These are phyloP conservation scores for Coilia nasus DNA, from an alignment of 2,797 vertebrate genomes.

Conservation along the genomic window DNA sequence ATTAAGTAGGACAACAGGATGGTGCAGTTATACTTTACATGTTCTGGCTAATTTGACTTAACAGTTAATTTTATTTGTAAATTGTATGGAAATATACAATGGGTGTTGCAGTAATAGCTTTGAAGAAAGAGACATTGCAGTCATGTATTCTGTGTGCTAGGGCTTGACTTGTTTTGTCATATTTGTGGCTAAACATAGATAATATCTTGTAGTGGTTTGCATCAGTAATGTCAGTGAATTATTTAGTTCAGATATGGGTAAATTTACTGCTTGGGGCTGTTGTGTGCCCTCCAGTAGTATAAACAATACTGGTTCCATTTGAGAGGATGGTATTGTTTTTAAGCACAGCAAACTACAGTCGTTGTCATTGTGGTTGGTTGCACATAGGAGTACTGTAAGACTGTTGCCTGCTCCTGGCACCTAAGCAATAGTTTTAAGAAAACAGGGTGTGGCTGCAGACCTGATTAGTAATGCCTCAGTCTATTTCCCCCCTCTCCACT, in stretches of 20 bases:
- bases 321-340: neutral
- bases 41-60: too few species aligned
- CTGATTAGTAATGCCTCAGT: neutral
- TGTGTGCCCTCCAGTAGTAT: neutral
- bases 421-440: neutral
- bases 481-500: neutral
- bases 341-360: neutral
- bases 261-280: neutral
- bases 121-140: too few species aligned
- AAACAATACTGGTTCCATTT: neutral
- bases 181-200: neutral
- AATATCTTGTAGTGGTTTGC: neutral
- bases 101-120: too few species aligned
- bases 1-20: constrained; percentile 24
- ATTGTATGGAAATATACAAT: too few species aligned
- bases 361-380: neutral
- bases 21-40: neutral
- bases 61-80: too few species aligned
- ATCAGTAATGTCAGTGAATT: neutral
- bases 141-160: too few species aligned
- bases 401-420: neutral
- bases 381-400: neutral
- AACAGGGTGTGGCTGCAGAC: neutral
- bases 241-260: too few species aligned
- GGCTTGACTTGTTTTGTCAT: too few species aligned